Base-by-base conservation (phyloP, 2,113 vertebrate species). In the Coptodon bakossiorum region DNA sequence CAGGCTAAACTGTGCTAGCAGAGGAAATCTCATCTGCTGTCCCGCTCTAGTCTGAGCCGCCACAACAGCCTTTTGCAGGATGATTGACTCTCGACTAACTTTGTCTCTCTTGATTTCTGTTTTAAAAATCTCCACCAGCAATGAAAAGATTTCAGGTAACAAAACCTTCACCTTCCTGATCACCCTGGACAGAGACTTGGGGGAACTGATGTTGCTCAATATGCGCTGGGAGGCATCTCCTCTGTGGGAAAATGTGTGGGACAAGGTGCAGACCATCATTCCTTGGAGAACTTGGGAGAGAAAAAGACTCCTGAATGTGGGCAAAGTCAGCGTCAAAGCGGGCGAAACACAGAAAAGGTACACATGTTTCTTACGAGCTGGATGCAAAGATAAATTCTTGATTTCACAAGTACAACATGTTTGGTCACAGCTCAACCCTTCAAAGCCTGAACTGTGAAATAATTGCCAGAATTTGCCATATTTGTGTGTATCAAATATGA, bases 271-370 rank as follows among this genome's bases (percentile, higher is more conserved):
- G 91, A 97, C 94, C 89, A 96, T 98, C 81, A 96, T 98, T 8
- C 96, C 97, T 0, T 98, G 98, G 98, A 93, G 94, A 12, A 85
- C 90, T 22, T 87, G 22, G 9, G 57, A 63, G 3, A 92, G 3
- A 13, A 93, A 94, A 22, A 94, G 96, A 11, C 96, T 94, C 87
- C 96, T 99, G 17, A 89, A 91, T 19, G 92, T 98, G 36, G 97
- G 97, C 89, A 96, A 87, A 80, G 95, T 99, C 91, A 93, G 92
- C 80, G 92, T 97, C 90, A 99, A 98, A 94, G 96, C 96, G n/a
- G 98, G 98, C 16, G 98, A 99, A 88, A 98, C 97, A 1, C 98
- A 99, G 91, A 90, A 97, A 68, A 98, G 96, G 98, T 89, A 89
- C 11, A 29, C 29, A 6, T 45, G 31, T 40, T 73, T 48, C 52